A percentile compares a stretch with the other conserved stretches of the same genome.
Evolutionary conservation across 2,888 invertebrate genomes (phyloP).

Genomic region (Pandemis cinnamomeana): DNA sequence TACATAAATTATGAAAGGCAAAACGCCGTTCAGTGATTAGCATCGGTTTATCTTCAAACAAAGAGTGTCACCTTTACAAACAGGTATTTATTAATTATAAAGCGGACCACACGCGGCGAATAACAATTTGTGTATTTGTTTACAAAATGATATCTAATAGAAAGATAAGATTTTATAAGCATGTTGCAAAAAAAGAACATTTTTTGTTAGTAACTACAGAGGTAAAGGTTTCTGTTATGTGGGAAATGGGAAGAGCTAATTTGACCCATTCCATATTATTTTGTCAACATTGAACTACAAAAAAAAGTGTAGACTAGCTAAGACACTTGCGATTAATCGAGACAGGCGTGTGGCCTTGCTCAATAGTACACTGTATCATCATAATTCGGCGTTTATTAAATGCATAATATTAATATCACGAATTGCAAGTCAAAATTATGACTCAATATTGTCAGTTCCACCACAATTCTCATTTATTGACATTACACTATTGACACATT

Average conservation of each 20-base stretch:
- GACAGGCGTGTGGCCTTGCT: neutral
- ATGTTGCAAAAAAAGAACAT: no score
- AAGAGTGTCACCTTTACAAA: slow-evolving; percentile 20
- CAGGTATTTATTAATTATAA: slow-evolving; percentile 13
- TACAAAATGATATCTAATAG: slow-evolving; percentile 7
- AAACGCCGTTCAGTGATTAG: neutral
- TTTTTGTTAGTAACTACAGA: no score
- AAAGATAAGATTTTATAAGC: neutral
- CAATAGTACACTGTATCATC: neutral
- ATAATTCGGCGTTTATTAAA: slow-evolving; percentile 33
- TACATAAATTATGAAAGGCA: slow-evolving; percentile 12
- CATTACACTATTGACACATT: neutral
- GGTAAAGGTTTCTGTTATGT: no score
- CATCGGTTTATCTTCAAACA: slow-evolving; percentile 9
- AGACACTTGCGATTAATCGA: neutral
- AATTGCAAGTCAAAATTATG: slow-evolving; percentile 21
- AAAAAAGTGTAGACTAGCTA: neutral
- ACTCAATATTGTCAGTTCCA: slow-evolving; percentile 31
- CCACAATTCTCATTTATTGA: slow-evolving; percentile 4
- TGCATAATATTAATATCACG: slow-evolving; percentile 39
- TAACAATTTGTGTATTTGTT: slow-evolving; percentile 8
- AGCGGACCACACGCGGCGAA: slow-evolving; percentile 4
- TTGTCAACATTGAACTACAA: neutral
- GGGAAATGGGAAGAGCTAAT: neutral
- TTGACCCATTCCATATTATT: neutral